Conservation (phyloP, 2,113 vertebrate genomes). For the Capreolus pygargus region DNA sequence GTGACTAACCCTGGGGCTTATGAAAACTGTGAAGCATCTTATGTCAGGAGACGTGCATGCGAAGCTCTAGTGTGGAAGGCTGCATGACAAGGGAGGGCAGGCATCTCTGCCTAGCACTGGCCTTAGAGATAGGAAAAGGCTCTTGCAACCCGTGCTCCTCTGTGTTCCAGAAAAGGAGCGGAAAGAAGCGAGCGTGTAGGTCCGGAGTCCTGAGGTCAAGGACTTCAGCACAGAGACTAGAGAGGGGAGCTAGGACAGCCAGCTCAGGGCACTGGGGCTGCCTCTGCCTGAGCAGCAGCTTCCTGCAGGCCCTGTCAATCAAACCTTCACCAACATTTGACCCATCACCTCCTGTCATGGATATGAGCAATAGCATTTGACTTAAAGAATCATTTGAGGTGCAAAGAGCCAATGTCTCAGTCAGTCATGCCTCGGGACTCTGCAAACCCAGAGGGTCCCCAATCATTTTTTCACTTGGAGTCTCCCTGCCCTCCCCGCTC, state of each 20-base stretch:
- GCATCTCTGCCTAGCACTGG: neutral
- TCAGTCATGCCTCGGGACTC: neutral
- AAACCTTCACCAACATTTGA: neutral
- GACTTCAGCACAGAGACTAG: neutral
- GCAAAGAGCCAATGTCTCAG: neutral
- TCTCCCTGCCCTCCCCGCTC: neutral
- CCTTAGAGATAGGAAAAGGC: neutral
- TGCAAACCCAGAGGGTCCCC: neutral
- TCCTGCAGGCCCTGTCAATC: conserved; percentile 11
- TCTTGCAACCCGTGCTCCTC: neutral
- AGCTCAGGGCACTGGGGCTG: neutral
- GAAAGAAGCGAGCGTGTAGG: neutral
- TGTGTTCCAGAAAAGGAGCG: conserved; percentile 5
- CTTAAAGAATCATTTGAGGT: conserved; percentile 13
- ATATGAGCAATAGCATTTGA: neutral
- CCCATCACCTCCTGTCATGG: neutral
- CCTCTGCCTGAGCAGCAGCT: no score
- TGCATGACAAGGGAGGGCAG: neutral
- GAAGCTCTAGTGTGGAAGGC: neutral
- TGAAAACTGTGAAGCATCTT: neutral
- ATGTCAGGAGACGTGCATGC: neutral
- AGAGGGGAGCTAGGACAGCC: neutral
- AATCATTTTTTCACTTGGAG: neutral
- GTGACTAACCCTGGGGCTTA: neutral
- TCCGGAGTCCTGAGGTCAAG: neutral